Percentiles rank a stretch among this genome's conserved stretches.
phyloP scores from a whole-genome alignment of 1,140 invertebrate species.

The Calephelis virginiensis region DNA sequence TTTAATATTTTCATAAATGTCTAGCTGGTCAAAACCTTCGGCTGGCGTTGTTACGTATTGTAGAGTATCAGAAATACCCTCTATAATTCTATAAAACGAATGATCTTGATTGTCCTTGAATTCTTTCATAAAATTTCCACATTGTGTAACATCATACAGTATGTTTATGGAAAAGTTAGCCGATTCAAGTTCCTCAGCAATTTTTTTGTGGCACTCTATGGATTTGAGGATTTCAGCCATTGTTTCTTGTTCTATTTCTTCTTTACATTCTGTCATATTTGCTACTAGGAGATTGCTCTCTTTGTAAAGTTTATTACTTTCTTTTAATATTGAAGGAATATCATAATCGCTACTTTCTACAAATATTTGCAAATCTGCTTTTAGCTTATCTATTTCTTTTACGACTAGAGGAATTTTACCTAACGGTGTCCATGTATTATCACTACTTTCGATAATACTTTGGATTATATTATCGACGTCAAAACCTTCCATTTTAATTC shows the following conservation, averaged over 20 bases:
- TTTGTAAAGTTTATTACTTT: slow-evolving; percentile 72
- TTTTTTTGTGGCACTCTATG: slow-evolving; percentile 77
- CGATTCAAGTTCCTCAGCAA: slow-evolving; percentile 76
- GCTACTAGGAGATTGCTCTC: slow-evolving; percentile 72
- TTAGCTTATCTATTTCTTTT: slow-evolving; percentile 78
- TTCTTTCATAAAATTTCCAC: slow-evolving; percentile 75
- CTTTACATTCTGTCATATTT: slow-evolving; percentile 75
- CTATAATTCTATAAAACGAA: slow-evolving; percentile 68
- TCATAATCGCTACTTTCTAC: slow-evolving; percentile 79
- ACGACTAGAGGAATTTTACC: slow-evolving; percentile 78
- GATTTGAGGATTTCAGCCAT: slow-evolving; percentile 79
- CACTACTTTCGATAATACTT: slow-evolving; percentile 47
- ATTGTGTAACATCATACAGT: slow-evolving; percentile 73
- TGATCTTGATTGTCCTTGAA: slow-evolving; percentile 72
- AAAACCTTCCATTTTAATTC: slow-evolving; percentile 62
- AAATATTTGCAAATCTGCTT: slow-evolving; percentile 78
- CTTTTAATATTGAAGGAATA: slow-evolving; percentile 72
- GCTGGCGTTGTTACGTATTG: slow-evolving; percentile 68
- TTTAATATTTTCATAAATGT: slow-evolving; percentile 75
- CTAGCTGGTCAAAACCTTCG: slow-evolving; percentile 72
- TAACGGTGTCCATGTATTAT: slow-evolving; percentile 53
- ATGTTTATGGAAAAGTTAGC: slow-evolving; percentile 76
- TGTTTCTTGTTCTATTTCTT: slow-evolving; percentile 78
- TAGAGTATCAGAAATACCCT: slow-evolving; percentile 73
- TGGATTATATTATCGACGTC: slow-evolving; percentile 50